Evolutionary conservation across 2,888 invertebrate species (phyloP).

Genomic region (Tetropium fuscum): DNA sequence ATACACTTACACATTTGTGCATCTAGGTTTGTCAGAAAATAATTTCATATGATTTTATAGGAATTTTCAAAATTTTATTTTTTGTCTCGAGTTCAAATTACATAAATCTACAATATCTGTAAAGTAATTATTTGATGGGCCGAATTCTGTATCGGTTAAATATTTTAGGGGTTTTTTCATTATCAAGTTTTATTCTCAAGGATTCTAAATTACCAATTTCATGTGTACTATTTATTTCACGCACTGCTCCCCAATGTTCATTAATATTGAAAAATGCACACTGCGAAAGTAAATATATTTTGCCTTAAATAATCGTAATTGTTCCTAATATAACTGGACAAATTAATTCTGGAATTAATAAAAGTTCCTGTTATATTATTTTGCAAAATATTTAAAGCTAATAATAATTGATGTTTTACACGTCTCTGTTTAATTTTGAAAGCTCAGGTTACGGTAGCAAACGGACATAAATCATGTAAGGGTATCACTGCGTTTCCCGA

Average conservation of each 20-base stretch:
- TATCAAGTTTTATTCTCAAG: background rate
- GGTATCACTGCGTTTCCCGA: constrained; percentile 4
- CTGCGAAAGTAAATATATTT: too few species aligned
- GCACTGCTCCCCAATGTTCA: background rate
- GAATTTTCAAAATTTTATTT: background rate
- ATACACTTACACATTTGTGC: background rate
- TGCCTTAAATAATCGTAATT: too few species aligned
- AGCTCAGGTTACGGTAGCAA: constrained; percentile 5
- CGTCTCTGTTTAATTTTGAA: constrained; percentile 8
- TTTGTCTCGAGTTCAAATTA: background rate
- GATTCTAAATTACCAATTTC: background rate
- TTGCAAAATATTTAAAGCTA: background rate
- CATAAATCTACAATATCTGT: background rate
- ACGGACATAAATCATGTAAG: background rate
- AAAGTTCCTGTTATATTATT: constrained; percentile 8
- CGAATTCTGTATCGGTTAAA: background rate
- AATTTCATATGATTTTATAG: background rate
- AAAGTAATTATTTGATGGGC: background rate
- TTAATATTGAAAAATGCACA: too few species aligned
- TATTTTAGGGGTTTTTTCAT: background rate
- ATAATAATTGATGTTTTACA: background rate
- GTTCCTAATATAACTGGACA: too few species aligned
- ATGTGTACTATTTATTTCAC: background rate
- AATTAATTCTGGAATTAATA: background rate
- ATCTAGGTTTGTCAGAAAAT: constrained; percentile 2